Conservation (phyloP, 1,140 invertebrate species). For the Musca vetustissima region DNA sequence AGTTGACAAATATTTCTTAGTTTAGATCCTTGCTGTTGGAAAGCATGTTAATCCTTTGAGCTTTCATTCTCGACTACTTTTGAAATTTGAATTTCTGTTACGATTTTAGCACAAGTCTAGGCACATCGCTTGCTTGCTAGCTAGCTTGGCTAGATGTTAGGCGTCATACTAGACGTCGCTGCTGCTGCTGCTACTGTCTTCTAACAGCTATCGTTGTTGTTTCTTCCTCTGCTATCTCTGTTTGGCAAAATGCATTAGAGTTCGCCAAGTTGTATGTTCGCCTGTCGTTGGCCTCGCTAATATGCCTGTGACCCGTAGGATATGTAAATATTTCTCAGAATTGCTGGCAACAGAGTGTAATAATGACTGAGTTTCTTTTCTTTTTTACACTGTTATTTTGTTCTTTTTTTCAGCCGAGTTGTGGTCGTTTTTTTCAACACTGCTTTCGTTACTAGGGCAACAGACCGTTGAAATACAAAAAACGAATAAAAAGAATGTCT, state of each 20-base stretch:
- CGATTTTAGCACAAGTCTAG: constrained; percentile 19
- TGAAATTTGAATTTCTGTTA: constrained; percentile 47
- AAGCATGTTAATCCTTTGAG: constrained; percentile 55
- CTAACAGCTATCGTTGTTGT: background rate
- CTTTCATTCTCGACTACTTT: constrained; percentile 53
- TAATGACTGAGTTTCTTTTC: background rate
- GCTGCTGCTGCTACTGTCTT: background rate
- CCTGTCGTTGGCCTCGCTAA: too few species aligned
- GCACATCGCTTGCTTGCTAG: too few species aligned
- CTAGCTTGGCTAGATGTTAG: constrained; percentile 8
- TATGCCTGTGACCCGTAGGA: too few species aligned
- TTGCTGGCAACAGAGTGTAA: background rate
- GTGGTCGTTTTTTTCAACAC: constrained; percentile 11
- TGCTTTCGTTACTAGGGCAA: constrained; percentile 14
- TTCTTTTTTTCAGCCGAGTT: background rate
- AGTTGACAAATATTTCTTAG: too few species aligned
- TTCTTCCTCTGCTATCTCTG: constrained; percentile 1
- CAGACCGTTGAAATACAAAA: background rate
- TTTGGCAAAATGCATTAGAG: constrained; percentile 17
- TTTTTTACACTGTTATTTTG: too few species aligned
- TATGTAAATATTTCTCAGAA: constrained; percentile 21
- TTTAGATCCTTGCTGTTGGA: constrained; percentile 26
- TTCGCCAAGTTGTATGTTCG: background rate
- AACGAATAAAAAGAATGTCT: background rate
- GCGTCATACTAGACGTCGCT: background rate